Evolutionary conservation across 1,140 invertebrate species (phyloP).

Genomic region (Cardiocondyla obscurior): DNA sequence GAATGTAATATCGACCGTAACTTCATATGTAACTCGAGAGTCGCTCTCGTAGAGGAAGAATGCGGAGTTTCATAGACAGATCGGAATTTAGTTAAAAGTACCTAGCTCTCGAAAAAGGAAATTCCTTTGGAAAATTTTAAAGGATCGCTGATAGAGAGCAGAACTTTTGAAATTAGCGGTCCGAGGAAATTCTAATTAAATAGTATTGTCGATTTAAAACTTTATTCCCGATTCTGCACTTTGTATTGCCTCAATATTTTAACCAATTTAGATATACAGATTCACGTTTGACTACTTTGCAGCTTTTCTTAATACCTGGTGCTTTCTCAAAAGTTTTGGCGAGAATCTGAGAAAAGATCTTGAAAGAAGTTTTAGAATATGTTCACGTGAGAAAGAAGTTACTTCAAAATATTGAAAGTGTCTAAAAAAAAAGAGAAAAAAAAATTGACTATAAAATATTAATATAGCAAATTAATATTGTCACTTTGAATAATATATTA

Average conservation of each 20-base stretch:
- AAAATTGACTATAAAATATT: too few relatives aligned
- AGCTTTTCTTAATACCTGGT: neutral
- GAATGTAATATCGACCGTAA: constrained; percentile 19
- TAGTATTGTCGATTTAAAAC: neutral
- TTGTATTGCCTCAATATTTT: neutral
- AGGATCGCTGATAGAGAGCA: neutral
- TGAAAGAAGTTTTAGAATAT: neutral
- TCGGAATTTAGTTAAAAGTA: neutral
- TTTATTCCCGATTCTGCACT: neutral
- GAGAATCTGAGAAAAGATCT: neutral
- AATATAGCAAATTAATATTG: too few relatives aligned
- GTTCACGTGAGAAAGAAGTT: neutral
- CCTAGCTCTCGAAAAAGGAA: neutral
- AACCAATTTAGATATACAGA: neutral
- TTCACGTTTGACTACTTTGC: neutral
- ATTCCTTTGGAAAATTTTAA: neutral
- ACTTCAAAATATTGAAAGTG: neutral
- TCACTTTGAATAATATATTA: too few relatives aligned
- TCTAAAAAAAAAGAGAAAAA: too few relatives aligned
- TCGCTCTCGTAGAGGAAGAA: neutral
- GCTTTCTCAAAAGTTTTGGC: neutral
- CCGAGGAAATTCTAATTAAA: neutral
- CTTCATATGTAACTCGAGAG: constrained; percentile 11
- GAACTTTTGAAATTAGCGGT: constrained; percentile 10
- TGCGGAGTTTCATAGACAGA: neutral